Conservation (phyloP, 2,113 vertebrate species). For the Eleginops maclovinus region DNA sequence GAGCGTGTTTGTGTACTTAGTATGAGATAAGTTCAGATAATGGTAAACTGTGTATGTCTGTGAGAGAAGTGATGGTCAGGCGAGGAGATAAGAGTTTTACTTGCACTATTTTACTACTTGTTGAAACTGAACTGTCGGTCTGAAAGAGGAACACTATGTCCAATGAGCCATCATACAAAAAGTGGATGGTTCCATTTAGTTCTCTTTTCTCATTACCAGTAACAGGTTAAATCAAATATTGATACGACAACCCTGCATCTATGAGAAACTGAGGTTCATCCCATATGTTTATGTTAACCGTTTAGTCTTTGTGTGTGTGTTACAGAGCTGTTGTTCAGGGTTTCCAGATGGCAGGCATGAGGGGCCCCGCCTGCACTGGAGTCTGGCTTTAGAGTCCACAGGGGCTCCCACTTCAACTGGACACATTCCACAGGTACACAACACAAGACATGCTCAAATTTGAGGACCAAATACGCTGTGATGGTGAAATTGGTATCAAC, state of each 20-base stretch:
- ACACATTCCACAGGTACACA: conserved; percentile 86
- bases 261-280: background rate
- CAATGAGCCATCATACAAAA: background rate
- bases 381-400: conserved; percentile 85
- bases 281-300: background rate
- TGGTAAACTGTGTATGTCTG: conserved; percentile 33
- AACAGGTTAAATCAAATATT: background rate
- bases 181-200: background rate
- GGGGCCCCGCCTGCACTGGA: conserved; percentile 81
- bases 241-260: background rate
- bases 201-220: background rate
- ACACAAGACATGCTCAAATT: conserved; percentile 6
- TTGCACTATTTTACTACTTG: background rate
- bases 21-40: conserved; percentile 41
- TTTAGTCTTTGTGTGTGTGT: conserved; percentile 52
- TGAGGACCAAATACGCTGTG: background rate
- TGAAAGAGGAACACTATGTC: background rate
- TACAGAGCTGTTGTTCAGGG: conserved; percentile 74
- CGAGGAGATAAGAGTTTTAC: background rate
- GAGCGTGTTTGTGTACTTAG: conserved; percentile 45
- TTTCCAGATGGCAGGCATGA: conserved; percentile 85
- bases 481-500: conserved; percentile 19
- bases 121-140: background rate
- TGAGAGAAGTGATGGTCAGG: background rate
- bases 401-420: conserved; percentile 84